A percentile compares a stretch with the other conserved stretches of the same genome.
Conservation (phyloP, 2,888 invertebrate genomes). For the Corbicula japonica region DNA sequence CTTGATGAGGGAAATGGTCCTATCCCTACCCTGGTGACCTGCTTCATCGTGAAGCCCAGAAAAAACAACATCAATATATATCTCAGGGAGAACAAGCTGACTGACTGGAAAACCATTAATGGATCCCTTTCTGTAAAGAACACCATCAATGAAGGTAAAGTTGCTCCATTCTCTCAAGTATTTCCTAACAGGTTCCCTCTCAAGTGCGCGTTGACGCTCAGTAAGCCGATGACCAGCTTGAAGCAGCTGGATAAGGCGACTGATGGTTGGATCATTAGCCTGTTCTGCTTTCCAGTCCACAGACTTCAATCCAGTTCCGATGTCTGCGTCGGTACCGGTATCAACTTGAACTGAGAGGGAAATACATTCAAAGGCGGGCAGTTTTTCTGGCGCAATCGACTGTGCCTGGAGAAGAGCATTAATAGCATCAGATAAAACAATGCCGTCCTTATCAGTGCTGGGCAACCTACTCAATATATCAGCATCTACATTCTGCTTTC, state of each 20-base stretch:
- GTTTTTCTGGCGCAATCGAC: no score
- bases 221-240: slow-evolving; percentile 10
- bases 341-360: background rate
- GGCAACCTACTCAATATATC: no score
- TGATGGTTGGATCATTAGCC: slow-evolving; percentile 1
- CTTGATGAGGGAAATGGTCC: slow-evolving; percentile 30
- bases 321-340: background rate
- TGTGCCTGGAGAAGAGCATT: no score
- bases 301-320: background rate
- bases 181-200: slow-evolving; percentile 14
- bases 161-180: slow-evolving; percentile 16
- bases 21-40: slow-evolving; percentile 28
- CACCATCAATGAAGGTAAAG: background rate
- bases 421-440: no score
- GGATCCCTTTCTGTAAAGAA: background rate
- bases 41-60: slow-evolving; percentile 12
- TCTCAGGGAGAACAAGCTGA: slow-evolving; percentile 16
- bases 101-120: background rate
- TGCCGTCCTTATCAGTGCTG: no score
- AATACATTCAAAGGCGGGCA: slow-evolving; percentile 9
- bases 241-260: slow-evolving; percentile 3
- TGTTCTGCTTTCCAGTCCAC: slow-evolving; percentile 15
- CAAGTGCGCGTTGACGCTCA: background rate
- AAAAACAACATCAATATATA: slow-evolving; percentile 13
- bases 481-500: no score